These are phyloP conservation scores for Neostethus bicornis DNA, from an alignment of 2,797 vertebrate species.

Conservation along the genomic window DNA sequence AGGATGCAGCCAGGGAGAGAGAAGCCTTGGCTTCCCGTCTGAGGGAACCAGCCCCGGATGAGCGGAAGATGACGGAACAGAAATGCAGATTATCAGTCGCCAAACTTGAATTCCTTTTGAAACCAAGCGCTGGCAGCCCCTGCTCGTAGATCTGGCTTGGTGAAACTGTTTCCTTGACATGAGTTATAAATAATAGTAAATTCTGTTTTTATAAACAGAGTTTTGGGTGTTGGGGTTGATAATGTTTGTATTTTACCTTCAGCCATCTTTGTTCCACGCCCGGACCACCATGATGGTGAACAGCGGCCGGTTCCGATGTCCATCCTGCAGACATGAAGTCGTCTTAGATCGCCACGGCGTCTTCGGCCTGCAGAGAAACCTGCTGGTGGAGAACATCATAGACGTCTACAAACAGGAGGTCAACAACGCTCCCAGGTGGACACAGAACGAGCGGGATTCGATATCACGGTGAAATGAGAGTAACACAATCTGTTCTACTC, in stretches of 20 bases:
- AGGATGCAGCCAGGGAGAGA: too few species aligned
- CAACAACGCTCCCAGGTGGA: constrained; percentile 57
- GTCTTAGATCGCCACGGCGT: constrained; percentile 84
- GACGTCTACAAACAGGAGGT: constrained; percentile 83
- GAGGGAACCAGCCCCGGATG: too few species aligned
- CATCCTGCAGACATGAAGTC: constrained; percentile 82
- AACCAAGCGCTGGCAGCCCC: too few species aligned
- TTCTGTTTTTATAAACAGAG: too few species aligned
- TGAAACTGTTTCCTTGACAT: too few species aligned
- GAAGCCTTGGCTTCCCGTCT: too few species aligned
- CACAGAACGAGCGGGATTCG: not conserved
- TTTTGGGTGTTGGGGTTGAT: too few species aligned
- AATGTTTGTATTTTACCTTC: not conserved
- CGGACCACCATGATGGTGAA: constrained; percentile 76
- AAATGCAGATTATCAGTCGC: too few species aligned
- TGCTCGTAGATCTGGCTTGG: too few species aligned
- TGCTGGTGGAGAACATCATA: constrained; percentile 86
- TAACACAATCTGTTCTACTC: not conserved
- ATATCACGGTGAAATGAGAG: not conserved
- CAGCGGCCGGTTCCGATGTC: constrained; percentile 83
- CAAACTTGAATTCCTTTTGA: too few species aligned
- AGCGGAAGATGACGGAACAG: too few species aligned
- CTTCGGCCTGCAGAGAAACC: constrained; percentile 83
- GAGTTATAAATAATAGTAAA: too few species aligned
- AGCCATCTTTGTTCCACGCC: constrained; percentile 81